Base-by-base conservation (phyloP, 2,888 invertebrate genomes). In the Sesia apiformis region DNA sequence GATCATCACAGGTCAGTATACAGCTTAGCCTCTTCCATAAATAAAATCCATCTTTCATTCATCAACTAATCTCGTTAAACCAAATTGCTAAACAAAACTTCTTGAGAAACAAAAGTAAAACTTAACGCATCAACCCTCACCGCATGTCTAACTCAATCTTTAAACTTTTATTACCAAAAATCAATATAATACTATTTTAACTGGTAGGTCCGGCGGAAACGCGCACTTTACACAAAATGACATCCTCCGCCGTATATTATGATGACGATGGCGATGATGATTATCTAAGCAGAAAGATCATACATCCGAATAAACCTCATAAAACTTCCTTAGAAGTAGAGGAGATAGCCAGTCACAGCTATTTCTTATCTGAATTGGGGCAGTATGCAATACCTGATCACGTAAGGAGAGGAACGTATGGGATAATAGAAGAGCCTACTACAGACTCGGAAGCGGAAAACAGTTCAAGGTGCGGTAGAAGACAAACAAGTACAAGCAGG, bases 161-260 rank as follows among this genome's bases (percentile, higher is more conserved):
- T 58, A 65, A 50, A 60, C 55, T 67, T 67, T 58, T 70, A 63
- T 68, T 63, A 65, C 58, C 63, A 67, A 70, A 73, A 76, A 70
- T 78, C 73, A 76, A 74, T 73, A 78, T 23, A 23, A 23, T 81
- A 77, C 74, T 83, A 83, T 88, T 87, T 87, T 83, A 86, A 89
- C 77, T 87, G 84, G 60, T 89, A 93, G 93, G 93, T 92, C 92
- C 92, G 64, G 92, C 92, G 63, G 93, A 93, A 90, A 90, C 91
- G 67, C 93, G 91, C 79, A 90, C 91, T 63, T 90, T 93, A 78
- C 92, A 92, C 88, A 92, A 91, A 90, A 91, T 92, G 90, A 91
- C 90, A 53, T 89, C 92, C 54, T 91, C 90, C 52, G 89, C 91
- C 58, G 88, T 92, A 58, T 90, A 90, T 77, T 91, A 91, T 67